Evolutionary conservation across 2,888 invertebrate species (phyloP).

Genomic region (Zygogramma bicolorata): DNA sequence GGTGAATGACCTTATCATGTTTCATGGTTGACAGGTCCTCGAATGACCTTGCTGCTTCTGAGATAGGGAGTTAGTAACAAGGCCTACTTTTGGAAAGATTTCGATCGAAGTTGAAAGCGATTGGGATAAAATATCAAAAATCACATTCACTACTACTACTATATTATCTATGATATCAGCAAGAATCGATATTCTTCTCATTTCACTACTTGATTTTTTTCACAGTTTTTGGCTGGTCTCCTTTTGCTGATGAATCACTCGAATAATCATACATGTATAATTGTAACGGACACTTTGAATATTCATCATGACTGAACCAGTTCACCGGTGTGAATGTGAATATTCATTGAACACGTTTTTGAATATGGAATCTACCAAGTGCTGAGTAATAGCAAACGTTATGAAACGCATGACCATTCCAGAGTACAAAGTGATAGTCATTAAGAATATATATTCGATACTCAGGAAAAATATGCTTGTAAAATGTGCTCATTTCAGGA

Average conservation of each 20-base stretch:
- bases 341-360: background rate
- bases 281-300: background rate
- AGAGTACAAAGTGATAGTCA: background rate
- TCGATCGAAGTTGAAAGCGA: too few relatives aligned
- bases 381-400: background rate
- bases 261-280: background rate
- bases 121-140: too few relatives aligned
- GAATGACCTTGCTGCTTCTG: too few relatives aligned
- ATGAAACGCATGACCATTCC: background rate
- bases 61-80: too few relatives aligned
- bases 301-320: background rate
- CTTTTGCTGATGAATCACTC: background rate
- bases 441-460: background rate
- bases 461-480: too few relatives aligned
- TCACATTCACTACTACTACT: too few relatives aligned
- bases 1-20: too few relatives aligned
- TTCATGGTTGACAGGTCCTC: too few relatives aligned
- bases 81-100: too few relatives aligned
- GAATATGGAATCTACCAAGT: background rate
- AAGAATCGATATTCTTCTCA: background rate
- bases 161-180: too few relatives aligned
- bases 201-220: background rate
- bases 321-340: background rate
- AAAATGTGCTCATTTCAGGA: too few relatives aligned
- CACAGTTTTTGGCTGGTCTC: background rate